phyloP scores from a whole-genome alignment of 2,797 vertebrate genomes.

The Chaetodon trifasciatus region DNA sequence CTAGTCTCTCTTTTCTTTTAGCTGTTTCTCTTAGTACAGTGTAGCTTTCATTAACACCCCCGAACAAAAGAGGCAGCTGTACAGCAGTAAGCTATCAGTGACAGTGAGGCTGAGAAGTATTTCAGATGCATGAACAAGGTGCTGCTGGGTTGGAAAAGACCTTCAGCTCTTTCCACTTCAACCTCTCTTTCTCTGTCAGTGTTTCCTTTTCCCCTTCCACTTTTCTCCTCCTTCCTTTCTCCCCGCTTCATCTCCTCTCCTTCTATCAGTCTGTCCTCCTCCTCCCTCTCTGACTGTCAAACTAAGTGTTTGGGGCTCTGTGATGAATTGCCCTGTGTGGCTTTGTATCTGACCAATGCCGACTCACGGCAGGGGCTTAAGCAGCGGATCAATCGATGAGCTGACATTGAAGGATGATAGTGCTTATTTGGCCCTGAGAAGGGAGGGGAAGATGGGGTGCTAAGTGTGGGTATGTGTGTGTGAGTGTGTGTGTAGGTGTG shows the following conservation, averaged over 20 bases:
- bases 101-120: conserved; percentile 33
- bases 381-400: conserved; percentile 87
- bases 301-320: conserved; percentile 82
- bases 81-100: conserved; percentile 51
- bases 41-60: conserved; percentile 23
- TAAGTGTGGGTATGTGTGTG: conserved; percentile 40
- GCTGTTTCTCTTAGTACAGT: neutral
- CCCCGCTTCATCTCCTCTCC: conserved; percentile 53
- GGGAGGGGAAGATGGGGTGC: conserved; percentile 55
- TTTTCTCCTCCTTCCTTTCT: conserved; percentile 43
- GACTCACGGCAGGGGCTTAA: conserved; percentile 86
- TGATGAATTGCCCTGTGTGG: conserved; percentile 89
- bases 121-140: conserved; percentile 12
- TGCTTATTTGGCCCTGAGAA: conserved; percentile 76
- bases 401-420: conserved; percentile 89
- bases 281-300: conserved; percentile 80
- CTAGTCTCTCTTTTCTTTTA: conserved; percentile 10
- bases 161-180: conserved; percentile 37
- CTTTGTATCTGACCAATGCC: conserved; percentile 88
- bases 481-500: conserved; percentile 28
- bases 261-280: conserved; percentile 48
- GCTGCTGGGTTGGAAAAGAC: conserved; percentile 46
- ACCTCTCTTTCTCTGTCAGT: conserved; percentile 38
- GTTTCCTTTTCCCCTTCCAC: conserved; percentile 35
- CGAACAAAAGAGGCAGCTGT: conserved; percentile 21